Conservation (phyloP, 2,113 vertebrate species). For the Bettongia penicillata region DNA sequence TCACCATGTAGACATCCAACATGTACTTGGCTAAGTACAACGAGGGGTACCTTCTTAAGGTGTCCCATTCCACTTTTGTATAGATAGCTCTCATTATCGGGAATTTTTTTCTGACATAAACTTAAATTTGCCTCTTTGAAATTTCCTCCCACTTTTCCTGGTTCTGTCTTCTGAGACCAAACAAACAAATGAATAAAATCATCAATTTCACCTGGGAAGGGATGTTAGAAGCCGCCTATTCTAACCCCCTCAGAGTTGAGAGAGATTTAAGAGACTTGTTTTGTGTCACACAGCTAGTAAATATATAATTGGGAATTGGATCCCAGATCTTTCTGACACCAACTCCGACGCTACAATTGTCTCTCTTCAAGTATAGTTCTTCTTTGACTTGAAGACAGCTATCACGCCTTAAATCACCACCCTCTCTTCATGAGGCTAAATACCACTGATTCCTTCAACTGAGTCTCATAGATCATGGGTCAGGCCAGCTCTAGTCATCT, state of each 20-base stretch:
- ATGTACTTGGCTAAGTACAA: background rate
- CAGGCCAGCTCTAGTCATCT: too few relatives aligned
- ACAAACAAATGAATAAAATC: background rate
- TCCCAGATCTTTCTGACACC: background rate
- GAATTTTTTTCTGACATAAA: background rate
- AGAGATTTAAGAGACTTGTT: background rate
- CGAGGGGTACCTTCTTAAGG: too few relatives aligned
- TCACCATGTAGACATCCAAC: background rate
- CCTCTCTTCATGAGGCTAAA: background rate
- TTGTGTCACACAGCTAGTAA: background rate
- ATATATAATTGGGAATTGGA: background rate
- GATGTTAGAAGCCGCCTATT: background rate
- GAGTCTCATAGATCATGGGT: background rate
- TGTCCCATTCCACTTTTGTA: background rate
- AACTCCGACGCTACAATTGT: background rate
- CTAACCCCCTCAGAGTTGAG: background rate
- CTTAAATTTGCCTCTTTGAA: background rate
- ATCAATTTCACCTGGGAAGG: background rate
- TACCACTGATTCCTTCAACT: background rate
- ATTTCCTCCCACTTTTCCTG: background rate
- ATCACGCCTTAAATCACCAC: background rate
- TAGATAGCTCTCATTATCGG: background rate
- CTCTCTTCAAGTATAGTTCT: background rate
- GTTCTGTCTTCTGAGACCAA: background rate
- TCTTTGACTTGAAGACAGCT: background rate